phyloP scores from a whole-genome alignment of 2,797 vertebrate genomes.

The Cichlasoma orientale region DNA sequence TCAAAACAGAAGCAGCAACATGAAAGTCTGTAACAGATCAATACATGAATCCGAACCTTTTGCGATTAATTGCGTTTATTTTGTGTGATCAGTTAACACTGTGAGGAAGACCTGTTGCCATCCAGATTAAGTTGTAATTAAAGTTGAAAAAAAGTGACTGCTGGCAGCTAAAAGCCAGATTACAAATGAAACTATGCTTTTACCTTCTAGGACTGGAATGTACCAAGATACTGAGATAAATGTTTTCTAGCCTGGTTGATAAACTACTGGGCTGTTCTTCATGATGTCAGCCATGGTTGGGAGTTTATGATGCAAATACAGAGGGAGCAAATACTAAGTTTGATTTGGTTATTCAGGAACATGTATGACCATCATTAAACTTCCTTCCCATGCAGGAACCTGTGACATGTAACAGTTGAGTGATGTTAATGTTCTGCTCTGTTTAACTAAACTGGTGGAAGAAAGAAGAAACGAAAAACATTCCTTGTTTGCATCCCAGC shows the following conservation, averaged over 20 bases:
- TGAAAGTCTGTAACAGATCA: not conserved
- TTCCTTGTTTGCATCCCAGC: conserved; percentile 37
- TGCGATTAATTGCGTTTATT: not conserved
- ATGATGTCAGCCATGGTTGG: not conserved
- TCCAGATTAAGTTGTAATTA: not conserved
- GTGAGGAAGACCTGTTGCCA: not conserved
- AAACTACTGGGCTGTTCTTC: not conserved
- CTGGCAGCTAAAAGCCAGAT: not conserved
- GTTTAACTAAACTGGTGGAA: conserved; percentile 43
- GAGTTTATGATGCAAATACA: not conserved
- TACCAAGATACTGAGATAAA: not conserved
- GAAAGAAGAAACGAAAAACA: conserved; percentile 21
- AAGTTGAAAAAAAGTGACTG: not conserved
- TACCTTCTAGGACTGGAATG: not conserved
- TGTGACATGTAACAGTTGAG: conserved; percentile 40
- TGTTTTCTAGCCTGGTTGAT: not conserved
- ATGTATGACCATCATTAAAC: conserved; percentile 40
- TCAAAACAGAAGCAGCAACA: too few relatives aligned
- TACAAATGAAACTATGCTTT: not conserved
- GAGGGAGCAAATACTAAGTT: not conserved
- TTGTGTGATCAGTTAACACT: not conserved
- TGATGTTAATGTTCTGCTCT: conserved; percentile 57
- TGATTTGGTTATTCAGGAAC: conserved; percentile 32
- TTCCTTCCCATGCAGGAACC: conserved; percentile 51
- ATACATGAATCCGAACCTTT: not conserved